Base-by-base conservation (phyloP, 1,140 invertebrate genomes). In the Saccostrea cuccullata region DNA sequence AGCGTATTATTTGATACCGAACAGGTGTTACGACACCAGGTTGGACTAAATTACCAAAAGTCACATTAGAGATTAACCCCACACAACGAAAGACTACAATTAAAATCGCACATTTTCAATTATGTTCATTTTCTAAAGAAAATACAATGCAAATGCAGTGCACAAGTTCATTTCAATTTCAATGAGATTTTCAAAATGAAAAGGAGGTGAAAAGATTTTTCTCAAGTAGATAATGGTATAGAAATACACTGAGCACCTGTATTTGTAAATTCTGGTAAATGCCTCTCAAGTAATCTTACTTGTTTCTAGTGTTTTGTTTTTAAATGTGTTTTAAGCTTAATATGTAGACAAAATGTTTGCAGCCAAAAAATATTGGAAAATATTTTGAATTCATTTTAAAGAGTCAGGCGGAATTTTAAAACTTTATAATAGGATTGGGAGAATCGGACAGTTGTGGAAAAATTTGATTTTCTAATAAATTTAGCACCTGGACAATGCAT, bases 401-500 rank as follows among this genome's bases (percentile, higher is more conserved):
- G 26, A 77, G 70, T 77, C 26, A 77, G 70, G 5, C 26, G 26
- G 70, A 30, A 26, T 77, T 77, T 77, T 26, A 77, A 30, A 30
- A 30, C 15, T 30, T 30, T 26, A 36, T 77, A 77, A 77, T 73
- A 73, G 67, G 70, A 77, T 77, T 77, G 26, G 13, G 30, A 30
- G 26, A 26, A 11, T 12, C 8, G 12, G 70, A 36, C 70, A 15
- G 70, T 73, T 26, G 13, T 36, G 70, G 30, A 77, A 30, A 36
- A 30, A 15, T 36, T 26, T 13, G 15, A 77, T 26, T 77, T 77
- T 36, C 70, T 36, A 40, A 36, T 26, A 30, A 77, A 77, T 36
- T 77, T 26, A 30, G 70, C 70, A 77, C 70, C 70, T 77, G 70
- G 70, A 77, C 30, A 30, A 77, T 77, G 70, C 70, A n/a, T 77